phyloP scores from a whole-genome alignment of 2,797 vertebrate species.

The Sebastes iracundus region DNA sequence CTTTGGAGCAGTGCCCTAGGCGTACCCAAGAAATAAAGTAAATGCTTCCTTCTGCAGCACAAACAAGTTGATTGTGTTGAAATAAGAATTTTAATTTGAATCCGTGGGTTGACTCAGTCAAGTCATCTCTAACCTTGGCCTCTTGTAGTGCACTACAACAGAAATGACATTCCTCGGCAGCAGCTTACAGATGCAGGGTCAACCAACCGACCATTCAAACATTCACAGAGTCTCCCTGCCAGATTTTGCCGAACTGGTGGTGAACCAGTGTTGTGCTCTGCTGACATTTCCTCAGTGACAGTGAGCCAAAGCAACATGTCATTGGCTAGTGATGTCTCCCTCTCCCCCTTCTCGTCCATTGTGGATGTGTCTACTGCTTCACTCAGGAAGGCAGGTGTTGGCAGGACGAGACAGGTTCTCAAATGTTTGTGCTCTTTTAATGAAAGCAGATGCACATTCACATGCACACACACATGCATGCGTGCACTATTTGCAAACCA shows the following conservation, averaged over 20 bases:
- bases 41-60: not conserved
- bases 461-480: not conserved
- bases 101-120: constrained; percentile 1
- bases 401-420: constrained; percentile 67
- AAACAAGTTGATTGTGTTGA: not conserved
- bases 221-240: constrained; percentile 28
- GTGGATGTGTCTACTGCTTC: constrained; percentile 67
- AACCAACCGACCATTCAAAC: constrained; percentile 51
- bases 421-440: constrained; percentile 60
- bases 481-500: not conserved
- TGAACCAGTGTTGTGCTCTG: constrained; percentile 33
- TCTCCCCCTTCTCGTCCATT: constrained; percentile 56
- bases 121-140: constrained; percentile 31
- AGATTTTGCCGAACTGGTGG: constrained; percentile 45
- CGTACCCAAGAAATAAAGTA: not conserved
- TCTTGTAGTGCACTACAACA: constrained; percentile 54
- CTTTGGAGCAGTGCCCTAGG: constrained; percentile 1
- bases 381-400: constrained; percentile 72
- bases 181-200: constrained; percentile 67
- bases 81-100: constrained; percentile 30
- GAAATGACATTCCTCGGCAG: constrained; percentile 35
- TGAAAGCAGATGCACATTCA: constrained; percentile 52
- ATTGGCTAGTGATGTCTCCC: constrained; percentile 70
- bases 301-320: constrained; percentile 70
- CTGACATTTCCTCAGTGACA: constrained; percentile 77